Percentiles rank a stretch among this genome's conserved stretches.
These are phyloP conservation scores for Linnaemya vulpina DNA, from an alignment of 2,888 invertebrate species.

Conservation along the genomic window DNA sequence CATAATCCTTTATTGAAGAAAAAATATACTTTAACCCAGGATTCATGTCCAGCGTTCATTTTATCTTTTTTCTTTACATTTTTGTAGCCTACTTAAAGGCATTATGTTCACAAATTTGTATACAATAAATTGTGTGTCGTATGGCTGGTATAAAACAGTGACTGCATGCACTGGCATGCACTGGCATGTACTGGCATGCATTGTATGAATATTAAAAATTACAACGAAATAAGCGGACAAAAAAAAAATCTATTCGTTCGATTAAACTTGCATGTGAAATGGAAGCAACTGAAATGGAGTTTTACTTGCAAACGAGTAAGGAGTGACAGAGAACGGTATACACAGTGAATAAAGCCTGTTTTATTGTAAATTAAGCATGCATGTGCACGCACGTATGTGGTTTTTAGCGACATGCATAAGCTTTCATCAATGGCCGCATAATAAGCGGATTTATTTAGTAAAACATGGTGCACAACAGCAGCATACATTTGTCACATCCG, in stretches of 20 bases:
- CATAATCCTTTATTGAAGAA: conserved; percentile 15
- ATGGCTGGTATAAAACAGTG: background rate
- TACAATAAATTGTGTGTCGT: conserved; percentile 40
- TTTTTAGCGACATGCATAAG: conserved; percentile 62
- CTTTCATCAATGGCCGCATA: conserved; percentile 66
- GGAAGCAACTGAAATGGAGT: too few species aligned
- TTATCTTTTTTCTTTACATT: background rate
- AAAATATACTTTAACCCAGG: conserved; percentile 3
- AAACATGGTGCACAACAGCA: conserved; percentile 42
- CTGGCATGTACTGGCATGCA: conserved; percentile 18
- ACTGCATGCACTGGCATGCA: background rate
- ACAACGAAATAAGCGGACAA: background rate
- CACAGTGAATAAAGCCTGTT: conserved; percentile 13
- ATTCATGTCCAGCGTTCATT: background rate
- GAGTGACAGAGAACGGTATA: background rate
- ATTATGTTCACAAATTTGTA: conserved; percentile 62
- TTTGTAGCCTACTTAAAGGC: conserved; percentile 57
- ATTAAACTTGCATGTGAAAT: conserved; percentile 18
- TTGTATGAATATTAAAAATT: conserved; percentile 36
- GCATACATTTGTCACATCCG: conserved; percentile 29
- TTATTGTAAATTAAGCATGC: conserved; percentile 61
- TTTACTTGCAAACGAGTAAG: too few species aligned
- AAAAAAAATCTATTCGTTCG: background rate
- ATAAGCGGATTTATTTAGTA: conserved; percentile 68
- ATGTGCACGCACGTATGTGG: conserved; percentile 59